phyloP scores from a whole-genome alignment of 2,113 vertebrate species.

The Maccullochella peelii region DNA sequence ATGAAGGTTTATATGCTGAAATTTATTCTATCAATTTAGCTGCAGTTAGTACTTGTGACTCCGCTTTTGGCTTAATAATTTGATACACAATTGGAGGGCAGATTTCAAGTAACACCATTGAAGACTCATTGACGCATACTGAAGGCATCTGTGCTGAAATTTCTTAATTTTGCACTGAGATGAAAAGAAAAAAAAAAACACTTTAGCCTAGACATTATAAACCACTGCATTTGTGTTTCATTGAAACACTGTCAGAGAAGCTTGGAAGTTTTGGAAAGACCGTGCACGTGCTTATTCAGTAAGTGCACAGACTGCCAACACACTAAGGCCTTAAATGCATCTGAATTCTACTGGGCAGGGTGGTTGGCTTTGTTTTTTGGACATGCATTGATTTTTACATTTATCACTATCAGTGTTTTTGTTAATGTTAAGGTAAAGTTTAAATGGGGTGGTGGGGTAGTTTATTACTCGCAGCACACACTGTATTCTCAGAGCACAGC shows the following conservation, averaged over 20 bases:
- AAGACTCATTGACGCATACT: constrained; percentile 35
- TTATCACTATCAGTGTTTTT: constrained; percentile 64
- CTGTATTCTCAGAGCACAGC: constrained; percentile 80
- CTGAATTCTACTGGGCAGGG: constrained; percentile 52
- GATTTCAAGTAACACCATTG: constrained; percentile 37
- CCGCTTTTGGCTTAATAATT: constrained; percentile 67
- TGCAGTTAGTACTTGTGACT: constrained; percentile 65
- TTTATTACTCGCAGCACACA: constrained; percentile 72
- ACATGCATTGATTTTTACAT: constrained; percentile 56
- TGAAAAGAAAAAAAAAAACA: constrained; percentile 7
- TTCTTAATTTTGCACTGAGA: constrained; percentile 76
- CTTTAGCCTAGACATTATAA: constrained; percentile 37
- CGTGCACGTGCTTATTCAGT: constrained; percentile 30
- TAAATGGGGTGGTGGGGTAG: constrained; percentile 67
- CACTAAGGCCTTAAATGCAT: constrained; percentile 77
- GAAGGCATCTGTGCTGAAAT: constrained; percentile 65
- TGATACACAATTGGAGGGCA: constrained; percentile 42
- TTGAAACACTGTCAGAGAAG: constrained; percentile 30
- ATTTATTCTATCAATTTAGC: constrained; percentile 72
- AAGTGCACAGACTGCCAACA: constrained; percentile 49
- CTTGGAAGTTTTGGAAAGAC: background rate
- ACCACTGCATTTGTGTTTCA: constrained; percentile 61
- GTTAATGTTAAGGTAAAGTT: constrained; percentile 66
- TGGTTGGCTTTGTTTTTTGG: constrained; percentile 41
- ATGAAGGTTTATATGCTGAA: constrained; percentile 70